Evolutionary conservation across 2,113 vertebrate genomes (phyloP), one percentile per base, ranked within the genome.

Genomic region (Melanotaenia duboulayi): DNA sequence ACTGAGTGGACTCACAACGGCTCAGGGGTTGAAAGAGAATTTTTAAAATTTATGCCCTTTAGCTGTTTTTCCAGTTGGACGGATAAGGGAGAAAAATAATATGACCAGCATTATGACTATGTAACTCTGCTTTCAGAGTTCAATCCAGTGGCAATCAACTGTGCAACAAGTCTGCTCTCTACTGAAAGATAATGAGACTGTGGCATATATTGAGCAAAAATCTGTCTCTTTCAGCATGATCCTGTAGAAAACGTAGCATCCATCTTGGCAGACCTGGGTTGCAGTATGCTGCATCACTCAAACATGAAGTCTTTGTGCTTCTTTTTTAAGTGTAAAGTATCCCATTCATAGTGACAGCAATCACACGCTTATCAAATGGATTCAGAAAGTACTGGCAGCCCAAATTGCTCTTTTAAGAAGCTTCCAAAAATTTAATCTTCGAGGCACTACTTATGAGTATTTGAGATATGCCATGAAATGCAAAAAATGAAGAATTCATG

Each of bases 21-120:
- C 76, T 69, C 42, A 69, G 67, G 73, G 50, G 80, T 86, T 91
- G 76, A 88, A 92, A 90, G 85, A 71, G 86, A 91, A 87, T 88
- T 79, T 40, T 84, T 83, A 89, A 69, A 70, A 81, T 81, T 68
- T 59, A 67, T 88, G 85, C 83, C 87, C 87, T 90, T 90, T 49
- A 89, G 85, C 83, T 77, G 75, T 90, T 91, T 90, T 81, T 70
- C 61, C 63, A 85, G 71, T 70, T 65, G 44, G 52, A 74, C 63
- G 46, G 71, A 81, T 59, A 84, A 71, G 70, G 73, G 44, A 65
- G 77, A 67, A 75, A 79, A 85, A 88, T 69, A 76, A 90, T 80
- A 81, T 71, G 57, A 48, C 28, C 75, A 68, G 70, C 76, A 88
- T 89, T 79, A 83, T 81, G 78, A 90, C 83, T 80, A 77, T 71